Evolutionary conservation across 2,888 invertebrate species (phyloP).

Genomic region (Parnassius glacialis): DNA sequence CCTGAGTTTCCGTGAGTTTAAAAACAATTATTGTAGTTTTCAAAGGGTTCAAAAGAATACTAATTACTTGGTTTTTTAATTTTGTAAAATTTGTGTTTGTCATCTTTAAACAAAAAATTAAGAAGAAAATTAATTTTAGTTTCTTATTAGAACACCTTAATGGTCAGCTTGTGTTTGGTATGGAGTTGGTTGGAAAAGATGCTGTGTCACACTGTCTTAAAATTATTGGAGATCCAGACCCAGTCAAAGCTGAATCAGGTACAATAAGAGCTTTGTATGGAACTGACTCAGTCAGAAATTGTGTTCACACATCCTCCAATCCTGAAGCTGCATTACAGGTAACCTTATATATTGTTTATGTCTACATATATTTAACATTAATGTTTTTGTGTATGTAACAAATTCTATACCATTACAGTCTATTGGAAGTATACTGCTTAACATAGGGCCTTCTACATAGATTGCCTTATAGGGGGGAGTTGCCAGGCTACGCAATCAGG

Average conservation of each 20-base stretch:
- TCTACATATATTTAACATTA: background rate
- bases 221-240: slow-evolving; percentile 83
- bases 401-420: no score
- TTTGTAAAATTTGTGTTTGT: no score
- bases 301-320: slow-evolving; percentile 84
- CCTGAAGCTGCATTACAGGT: slow-evolving; percentile 78
- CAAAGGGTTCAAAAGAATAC: no score
- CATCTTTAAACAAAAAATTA: no score
- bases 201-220: slow-evolving; percentile 82
- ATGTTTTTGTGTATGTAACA: no score
- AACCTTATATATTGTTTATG: slow-evolving; percentile 1
- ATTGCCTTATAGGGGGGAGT: no score
- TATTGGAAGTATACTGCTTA: no score
- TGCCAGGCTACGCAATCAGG: no score
- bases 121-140: slow-evolving; percentile 46
- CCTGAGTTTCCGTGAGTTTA: slow-evolving; percentile 82
- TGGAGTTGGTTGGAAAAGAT: slow-evolving; percentile 88
- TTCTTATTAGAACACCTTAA: slow-evolving; percentile 83
- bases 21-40: background rate
- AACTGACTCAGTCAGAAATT: slow-evolving; percentile 83
- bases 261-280: slow-evolving; percentile 86
- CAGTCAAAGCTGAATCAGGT: slow-evolving; percentile 81
- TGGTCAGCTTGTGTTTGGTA: slow-evolving; percentile 84
- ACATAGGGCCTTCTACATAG: no score
- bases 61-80: no score